Evolutionary conservation across 1,140 invertebrate species (phyloP).

Genomic region (Artemia franciscana): DNA sequence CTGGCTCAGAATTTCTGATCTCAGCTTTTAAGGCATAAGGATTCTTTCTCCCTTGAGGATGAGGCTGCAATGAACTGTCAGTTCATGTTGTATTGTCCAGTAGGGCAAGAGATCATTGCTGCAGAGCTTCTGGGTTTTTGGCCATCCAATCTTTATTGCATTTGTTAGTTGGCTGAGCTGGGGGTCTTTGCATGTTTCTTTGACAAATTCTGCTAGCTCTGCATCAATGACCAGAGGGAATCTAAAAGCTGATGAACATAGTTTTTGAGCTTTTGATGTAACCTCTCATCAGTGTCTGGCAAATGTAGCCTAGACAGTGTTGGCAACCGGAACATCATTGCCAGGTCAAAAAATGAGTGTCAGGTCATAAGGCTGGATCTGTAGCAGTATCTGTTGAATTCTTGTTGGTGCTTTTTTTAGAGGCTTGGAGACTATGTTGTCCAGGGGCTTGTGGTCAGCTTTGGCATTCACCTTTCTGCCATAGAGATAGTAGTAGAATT

Average conservation of each 20-base stretch:
- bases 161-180: neutral
- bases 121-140: neutral
- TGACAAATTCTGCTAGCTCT: neutral
- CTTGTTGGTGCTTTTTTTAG: no score
- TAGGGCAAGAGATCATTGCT: neutral
- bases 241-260: neutral
- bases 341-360: no score
- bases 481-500: no score
- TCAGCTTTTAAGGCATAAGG: neutral
- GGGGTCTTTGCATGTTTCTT: neutral
- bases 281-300: neutral
- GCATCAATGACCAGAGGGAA: neutral
- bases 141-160: neutral
- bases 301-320: neutral
- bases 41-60: neutral
- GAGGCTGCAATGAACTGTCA: neutral
- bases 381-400: no score
- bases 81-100: neutral
- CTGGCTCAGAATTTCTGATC: neutral
- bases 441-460: no score
- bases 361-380: no score
- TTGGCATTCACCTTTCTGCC: no score
- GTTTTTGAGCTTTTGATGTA: neutral
- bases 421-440: no score
- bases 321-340: neutral